Evolutionary conservation across 2,888 invertebrate species (phyloP).

Genomic region (Chrysomela aeneicollis): DNA sequence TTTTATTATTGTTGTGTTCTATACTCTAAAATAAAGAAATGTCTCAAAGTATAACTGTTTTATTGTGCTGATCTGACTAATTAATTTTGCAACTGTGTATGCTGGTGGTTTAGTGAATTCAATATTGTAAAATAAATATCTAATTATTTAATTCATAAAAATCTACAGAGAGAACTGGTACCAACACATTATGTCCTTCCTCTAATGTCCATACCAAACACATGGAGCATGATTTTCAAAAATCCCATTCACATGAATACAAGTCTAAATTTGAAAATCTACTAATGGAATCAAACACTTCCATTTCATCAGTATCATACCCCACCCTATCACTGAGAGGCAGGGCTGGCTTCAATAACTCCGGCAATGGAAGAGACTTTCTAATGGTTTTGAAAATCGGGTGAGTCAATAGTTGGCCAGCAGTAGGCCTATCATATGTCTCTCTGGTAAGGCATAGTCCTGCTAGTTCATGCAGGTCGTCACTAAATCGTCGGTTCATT

Average conservation of each 20-base stretch:
- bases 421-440: conserved; percentile 73
- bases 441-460: conserved; percentile 76
- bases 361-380: conserved; percentile 68
- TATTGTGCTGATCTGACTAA: too few relatives aligned
- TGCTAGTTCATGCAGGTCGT: conserved; percentile 80
- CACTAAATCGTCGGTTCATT: conserved; percentile 72
- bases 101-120: too few relatives aligned
- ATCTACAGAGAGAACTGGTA: background rate
- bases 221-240: conserved; percentile 50
- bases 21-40: background rate
- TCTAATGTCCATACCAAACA: too few relatives aligned
- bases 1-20: background rate
- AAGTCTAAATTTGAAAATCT: conserved; percentile 70
- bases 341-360: conserved; percentile 73
- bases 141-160: background rate
- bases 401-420: conserved; percentile 75
- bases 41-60: too few relatives aligned
- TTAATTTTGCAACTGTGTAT: too few relatives aligned
- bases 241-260: conserved; percentile 73
- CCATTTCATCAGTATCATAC: conserved; percentile 67
- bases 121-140: background rate
- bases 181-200: too few relatives aligned
- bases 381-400: conserved; percentile 76
- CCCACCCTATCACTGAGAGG: conserved; percentile 69
- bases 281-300: conserved; percentile 67